phyloP scores from a whole-genome alignment of 2,113 vertebrate species.

The Equus quagga region DNA sequence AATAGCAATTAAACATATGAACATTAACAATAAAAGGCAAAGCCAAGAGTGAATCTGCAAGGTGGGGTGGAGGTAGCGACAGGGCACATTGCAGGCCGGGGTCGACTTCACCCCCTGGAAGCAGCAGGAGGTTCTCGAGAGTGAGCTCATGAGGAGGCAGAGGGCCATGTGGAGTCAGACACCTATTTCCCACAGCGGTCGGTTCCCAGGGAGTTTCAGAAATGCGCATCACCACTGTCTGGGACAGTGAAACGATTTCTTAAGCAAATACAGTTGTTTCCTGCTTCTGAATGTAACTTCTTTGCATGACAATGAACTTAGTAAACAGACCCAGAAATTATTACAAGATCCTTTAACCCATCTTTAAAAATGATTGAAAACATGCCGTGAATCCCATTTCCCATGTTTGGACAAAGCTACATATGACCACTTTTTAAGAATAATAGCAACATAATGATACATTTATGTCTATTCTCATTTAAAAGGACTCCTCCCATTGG shows the following conservation, averaged over 20 bases:
- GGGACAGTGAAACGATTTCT: background rate
- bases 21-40: background rate
- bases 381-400: background rate
- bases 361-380: conserved; percentile 47
- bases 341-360: conserved; percentile 21
- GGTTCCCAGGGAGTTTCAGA: background rate
- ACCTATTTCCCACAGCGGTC: background rate
- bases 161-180: background rate
- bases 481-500: background rate
- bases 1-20: background rate
- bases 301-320: conserved; percentile 60
- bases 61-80: background rate
- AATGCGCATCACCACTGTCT: background rate
- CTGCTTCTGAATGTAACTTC: conserved; percentile 40
- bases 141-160: background rate
- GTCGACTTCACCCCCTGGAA: background rate
- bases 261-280: conserved; percentile 33
- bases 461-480: conserved; percentile 46
- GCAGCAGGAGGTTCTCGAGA: background rate
- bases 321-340: conserved; percentile 66
- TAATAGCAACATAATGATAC: background rate
- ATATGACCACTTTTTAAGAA: conserved; percentile 30
- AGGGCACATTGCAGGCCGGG: background rate
- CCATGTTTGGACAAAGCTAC: conserved; percentile 44
- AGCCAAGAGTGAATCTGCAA: background rate